Evolutionary conservation across 2,888 invertebrate species (phyloP), one percentile per base, ranked within the genome.

Genomic region (Callosobruchus maculatus): DNA sequence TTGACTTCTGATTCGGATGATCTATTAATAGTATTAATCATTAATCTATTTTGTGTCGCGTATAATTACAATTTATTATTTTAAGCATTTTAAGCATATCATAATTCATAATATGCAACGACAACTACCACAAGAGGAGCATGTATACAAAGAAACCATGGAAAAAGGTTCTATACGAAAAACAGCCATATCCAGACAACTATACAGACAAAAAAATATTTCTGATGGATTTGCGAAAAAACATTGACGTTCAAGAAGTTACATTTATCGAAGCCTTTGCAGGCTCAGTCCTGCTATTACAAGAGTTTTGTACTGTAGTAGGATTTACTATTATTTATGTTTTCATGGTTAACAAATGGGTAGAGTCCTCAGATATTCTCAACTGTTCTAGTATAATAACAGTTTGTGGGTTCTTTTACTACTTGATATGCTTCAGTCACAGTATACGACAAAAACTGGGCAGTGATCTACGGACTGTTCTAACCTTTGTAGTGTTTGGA

Each of bases 81-180:
- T n/a, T n/a, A n/a, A n/a, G n/a, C n/a, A n/a, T n/a, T n/a, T n/a
- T n/a, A n/a, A n/a, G n/a, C n/a, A n/a, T n/a, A n/a, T n/a, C n/a
- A n/a, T n/a, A n/a, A n/a, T n/a, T n/a, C n/a, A n/a, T n/a, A n/a
- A 26, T 26, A 4, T 26, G 26, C 7, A 26, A 26, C 7, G 26
- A 2, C 2, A 26, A 7, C 26, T 4, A 26, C 26, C 2, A 26
- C 26, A 26, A 26, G 72, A 73, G 73, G n/a, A n/a, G n/a, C n/a
- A 82, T 80, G 78, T 22, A 78, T 70, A 83, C 83, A 78, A 87
- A 84, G 82, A 90, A 88, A 81, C 88, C 89, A 0, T 97, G 98
- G 97, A 91, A 91, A 79, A 98, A 97, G 88, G 95, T 96, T 83
- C 88, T 98, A 21, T 98, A 97, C 83, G 94, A 95, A 85, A 94